These are phyloP conservation scores for Drosophila obscura DNA, from an alignment of 1,140 invertebrate species.

Conservation along the genomic window DNA sequence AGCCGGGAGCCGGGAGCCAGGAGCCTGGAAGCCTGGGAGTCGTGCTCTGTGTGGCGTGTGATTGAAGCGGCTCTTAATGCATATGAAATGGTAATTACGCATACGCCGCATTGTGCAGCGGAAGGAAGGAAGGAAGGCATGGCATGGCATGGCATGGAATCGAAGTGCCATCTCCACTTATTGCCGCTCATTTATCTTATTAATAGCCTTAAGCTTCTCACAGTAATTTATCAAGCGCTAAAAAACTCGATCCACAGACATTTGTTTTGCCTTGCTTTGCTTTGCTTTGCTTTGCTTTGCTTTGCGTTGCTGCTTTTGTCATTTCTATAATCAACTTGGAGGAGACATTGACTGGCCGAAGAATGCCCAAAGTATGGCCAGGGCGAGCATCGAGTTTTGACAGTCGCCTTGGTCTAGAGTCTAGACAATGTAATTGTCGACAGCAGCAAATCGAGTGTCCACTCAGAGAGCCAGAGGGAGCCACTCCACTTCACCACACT, in stretches of 20 bases:
- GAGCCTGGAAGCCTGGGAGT: too few relatives aligned
- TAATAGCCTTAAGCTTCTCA: constrained; percentile 55
- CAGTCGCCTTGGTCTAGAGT: constrained; percentile 47
- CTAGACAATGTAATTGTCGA: constrained; percentile 75
- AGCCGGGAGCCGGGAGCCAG: not conserved
- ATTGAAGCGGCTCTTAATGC: constrained; percentile 74
- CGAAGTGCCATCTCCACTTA: constrained; percentile 65
- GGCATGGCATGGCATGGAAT: constrained; percentile 40
- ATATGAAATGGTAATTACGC: constrained; percentile 81
- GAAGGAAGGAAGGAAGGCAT: constrained; percentile 50
- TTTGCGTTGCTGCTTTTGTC: constrained; percentile 61
- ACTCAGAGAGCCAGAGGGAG: not conserved
- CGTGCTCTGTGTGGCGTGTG: constrained; percentile 36
- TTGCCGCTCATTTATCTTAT: constrained; percentile 79
- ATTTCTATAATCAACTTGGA: constrained; percentile 72
- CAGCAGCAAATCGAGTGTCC: constrained; percentile 40
- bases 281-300: constrained; percentile 5
- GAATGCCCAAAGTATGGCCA: constrained; percentile 31
- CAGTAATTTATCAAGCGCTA: constrained; percentile 68
- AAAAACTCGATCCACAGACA: constrained; percentile 45
- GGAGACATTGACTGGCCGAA: constrained; percentile 39
- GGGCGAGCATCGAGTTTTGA: constrained; percentile 54
- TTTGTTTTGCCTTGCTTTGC: constrained; percentile 1
- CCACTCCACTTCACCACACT: constrained; percentile 8
- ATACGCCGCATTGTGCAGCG: constrained; percentile 73